Base-by-base conservation (phyloP, 2,888 invertebrate species). In the Hesperia comma region DNA sequence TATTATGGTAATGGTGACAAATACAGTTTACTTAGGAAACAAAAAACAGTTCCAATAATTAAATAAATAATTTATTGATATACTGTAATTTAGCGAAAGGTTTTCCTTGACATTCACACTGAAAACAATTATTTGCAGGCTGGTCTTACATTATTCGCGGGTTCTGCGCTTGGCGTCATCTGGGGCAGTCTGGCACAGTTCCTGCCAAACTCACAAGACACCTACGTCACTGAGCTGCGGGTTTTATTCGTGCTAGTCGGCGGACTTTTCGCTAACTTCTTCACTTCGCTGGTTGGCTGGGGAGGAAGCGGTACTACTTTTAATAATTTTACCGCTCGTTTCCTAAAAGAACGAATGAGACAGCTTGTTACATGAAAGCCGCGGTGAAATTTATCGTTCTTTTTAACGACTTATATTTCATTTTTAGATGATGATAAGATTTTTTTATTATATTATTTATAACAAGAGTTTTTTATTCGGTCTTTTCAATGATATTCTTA, bases 101-200 rank as follows among this genome's bases (percentile, higher is more conserved):
- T 10, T 12, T 8, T 8, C 8, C 12, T 37, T 12, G 8, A 12
- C 3, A 10, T 7, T 12, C 37, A 37, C 12, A 37, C 12, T 37
- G 1, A 37, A 0, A 37, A 12, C 37, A 12, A 33, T 37, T 37
- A 10, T 58, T 73, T 78, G n/a, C 84, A 92, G 92, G 90, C 86
- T n/a, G 81, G 76, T 40, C 73, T 86, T 56, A 83, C 89, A 6
- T 68, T 90, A 55, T 79, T 90, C 67, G 76, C 82, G 55, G 92
- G 90, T 1, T 79, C 82, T 26, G 79, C 74, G 32, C 73, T 84
- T 15, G 92, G 92, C 51, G 76, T 84, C 66, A 75, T 77, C 43
- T 90, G 90, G 88, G 92, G 92, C 63, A 78, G 77, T 68, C 72
- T 90, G 10, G 87, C 89, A 6, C 83, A 82, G 60, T 75, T 83